Evolutionary conservation across 1,140 invertebrate genomes (phyloP).

Genomic region (Ceratitis capitata): DNA sequence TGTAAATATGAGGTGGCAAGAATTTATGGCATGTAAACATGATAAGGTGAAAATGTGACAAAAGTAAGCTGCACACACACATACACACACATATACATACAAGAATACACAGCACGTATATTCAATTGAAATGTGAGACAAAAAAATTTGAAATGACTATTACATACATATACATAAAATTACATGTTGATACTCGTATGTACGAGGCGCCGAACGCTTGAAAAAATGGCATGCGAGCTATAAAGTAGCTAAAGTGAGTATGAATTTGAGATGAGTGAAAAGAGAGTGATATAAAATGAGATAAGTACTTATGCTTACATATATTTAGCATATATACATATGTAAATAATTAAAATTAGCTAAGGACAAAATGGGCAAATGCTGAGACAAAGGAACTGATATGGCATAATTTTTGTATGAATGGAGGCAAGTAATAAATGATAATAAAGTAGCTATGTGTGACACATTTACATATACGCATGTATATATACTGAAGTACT

Average conservation of each 20-base stretch:
- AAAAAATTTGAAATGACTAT: neutral
- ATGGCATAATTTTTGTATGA: neutral
- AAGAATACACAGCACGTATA: neutral
- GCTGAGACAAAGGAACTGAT: neutral
- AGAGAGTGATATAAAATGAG: neutral
- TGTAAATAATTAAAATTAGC: neutral
- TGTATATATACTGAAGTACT: neutral
- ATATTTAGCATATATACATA: neutral
- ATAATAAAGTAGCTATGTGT: neutral
- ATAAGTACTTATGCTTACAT: neutral
- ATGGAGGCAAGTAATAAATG: neutral
- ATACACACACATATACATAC: neutral
- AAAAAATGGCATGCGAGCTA: constrained; percentile 5
- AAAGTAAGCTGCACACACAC: neutral
- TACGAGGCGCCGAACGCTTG: neutral
- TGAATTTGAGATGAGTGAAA: constrained; percentile 10
- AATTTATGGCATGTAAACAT: constrained; percentile 6
- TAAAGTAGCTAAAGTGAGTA: neutral
- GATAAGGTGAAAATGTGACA: constrained; percentile 20
- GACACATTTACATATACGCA: neutral
- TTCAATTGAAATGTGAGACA: neutral
- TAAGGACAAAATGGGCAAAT: neutral
- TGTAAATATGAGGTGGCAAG: neutral
- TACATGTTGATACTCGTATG: neutral
- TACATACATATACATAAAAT: neutral